phyloP scores from a whole-genome alignment of 2,888 invertebrate species.

The Perizoma affinitatum region DNA sequence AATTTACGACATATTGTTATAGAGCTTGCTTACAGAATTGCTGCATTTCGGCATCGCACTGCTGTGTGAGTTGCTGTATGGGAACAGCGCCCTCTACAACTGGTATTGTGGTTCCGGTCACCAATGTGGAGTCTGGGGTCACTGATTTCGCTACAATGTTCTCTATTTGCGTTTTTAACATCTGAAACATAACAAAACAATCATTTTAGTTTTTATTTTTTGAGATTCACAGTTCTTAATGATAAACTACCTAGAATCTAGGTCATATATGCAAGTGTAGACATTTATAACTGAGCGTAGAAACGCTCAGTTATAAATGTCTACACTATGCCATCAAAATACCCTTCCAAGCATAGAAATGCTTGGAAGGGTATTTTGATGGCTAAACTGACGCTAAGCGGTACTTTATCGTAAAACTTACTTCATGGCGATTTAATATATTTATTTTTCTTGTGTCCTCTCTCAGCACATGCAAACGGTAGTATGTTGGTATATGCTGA shows the following conservation, averaged over 20 bases:
- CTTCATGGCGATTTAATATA: slow-evolving; percentile 48
- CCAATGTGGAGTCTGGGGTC: slow-evolving; percentile 51
- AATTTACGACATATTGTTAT: too few species aligned
- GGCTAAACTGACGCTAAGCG: too few species aligned
- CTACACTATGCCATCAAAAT: too few species aligned
- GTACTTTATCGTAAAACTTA: slow-evolving; percentile 30
- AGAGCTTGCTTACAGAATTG: slow-evolving; percentile 65
- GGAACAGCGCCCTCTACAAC: slow-evolving; percentile 51
- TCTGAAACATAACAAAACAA: slow-evolving; percentile 43
- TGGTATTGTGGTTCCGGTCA: slow-evolving; percentile 59
- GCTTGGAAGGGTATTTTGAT: too few species aligned
- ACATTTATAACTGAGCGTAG: too few species aligned
- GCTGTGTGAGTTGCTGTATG: slow-evolving; percentile 60
- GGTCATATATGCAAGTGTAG: too few species aligned
- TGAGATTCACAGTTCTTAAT: too few species aligned
- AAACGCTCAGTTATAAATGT: too few species aligned
- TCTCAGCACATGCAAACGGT: slow-evolving; percentile 65
- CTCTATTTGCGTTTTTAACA: slow-evolving; percentile 58
- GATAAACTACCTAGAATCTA: too few species aligned
- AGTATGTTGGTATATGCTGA: slow-evolving; percentile 73
- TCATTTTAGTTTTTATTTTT: background rate
- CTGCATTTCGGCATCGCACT: slow-evolving; percentile 70
- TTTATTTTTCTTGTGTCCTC: slow-evolving; percentile 57
- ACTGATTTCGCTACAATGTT: slow-evolving; percentile 49
- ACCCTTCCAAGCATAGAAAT: too few species aligned